phyloP scores from a whole-genome alignment of 2,113 vertebrate species.

The Arvicanthis niloticus region DNA sequence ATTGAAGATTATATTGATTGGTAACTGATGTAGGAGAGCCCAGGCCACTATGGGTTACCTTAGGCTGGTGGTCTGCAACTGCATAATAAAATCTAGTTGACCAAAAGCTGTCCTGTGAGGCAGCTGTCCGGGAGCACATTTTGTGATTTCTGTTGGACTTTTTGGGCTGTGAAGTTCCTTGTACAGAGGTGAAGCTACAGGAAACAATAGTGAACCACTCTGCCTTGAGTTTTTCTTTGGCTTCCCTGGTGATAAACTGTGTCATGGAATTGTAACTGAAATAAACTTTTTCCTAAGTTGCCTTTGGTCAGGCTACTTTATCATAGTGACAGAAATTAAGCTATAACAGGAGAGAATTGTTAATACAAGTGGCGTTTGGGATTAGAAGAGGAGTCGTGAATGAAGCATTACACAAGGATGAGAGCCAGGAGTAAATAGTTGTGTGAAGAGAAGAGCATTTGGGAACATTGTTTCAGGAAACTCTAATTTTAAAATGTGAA shows the following conservation, averaged over 20 bases:
- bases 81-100: not conserved
- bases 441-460: not conserved
- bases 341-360: not conserved
- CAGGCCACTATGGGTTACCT: not conserved
- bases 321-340: not conserved
- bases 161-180: not conserved
- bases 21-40: not conserved
- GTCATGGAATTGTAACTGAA: not conserved
- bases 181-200: too few species aligned
- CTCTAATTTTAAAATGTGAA: not conserved
- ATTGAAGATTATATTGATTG: not conserved
- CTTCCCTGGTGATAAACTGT: not conserved
- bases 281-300: not conserved
- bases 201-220: too few species aligned
- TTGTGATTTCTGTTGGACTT: not conserved
- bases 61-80: not conserved
- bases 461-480: not conserved
- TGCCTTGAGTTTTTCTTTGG: not conserved
- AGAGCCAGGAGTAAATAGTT: not conserved
- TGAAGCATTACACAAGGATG: not conserved
- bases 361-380: not conserved
- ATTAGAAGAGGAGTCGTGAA: not conserved
- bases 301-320: not conserved
- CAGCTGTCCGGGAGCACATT: not conserved
- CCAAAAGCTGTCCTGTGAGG: not conserved